Base-by-base conservation (phyloP, 2,888 invertebrate genomes). In the Auanema freiburgensis region DNA sequence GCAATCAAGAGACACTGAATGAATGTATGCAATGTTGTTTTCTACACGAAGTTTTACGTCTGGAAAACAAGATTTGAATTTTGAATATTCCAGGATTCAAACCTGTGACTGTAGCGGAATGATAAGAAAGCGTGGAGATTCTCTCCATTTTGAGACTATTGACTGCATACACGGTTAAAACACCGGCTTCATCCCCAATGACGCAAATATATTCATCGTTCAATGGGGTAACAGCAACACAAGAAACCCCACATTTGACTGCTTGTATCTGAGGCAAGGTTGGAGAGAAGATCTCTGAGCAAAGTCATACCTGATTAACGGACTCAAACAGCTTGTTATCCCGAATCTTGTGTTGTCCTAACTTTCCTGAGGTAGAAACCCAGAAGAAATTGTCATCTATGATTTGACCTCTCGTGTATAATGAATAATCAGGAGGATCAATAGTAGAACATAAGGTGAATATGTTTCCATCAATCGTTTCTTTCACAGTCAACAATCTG, bases 71-170 rank as follows among this genome's bases (percentile, higher is more conserved):
- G 16, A 18, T 23, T 21, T 25, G 25, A 23, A 33, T 12, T 33
- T 12, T n/a, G n/a, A n/a, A n/a, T n/a, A n/a, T n/a, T n/a, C n/a
- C n/a, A n/a, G n/a, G n/a, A n/a, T n/a, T 33, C 40, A 21, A 21
- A 56, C 61, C 49, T 5, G 62, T 62, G 11, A 62, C 62, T 12
- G 62, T 62, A 25, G 57, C 16, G 24, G 43, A 46, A 24, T 62
- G 62, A 43, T 62, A 62, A 16, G n/a, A n/a, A n/a, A 62, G 6
- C 1, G 50, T 56, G 21, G 16, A 14, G 8, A 40, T 18, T 18
- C 16, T 16, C 46, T 46, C 46, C 46, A 21, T 21, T 10, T 21
- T 21, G 33, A 33, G 33, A 33, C 33, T 33, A 33, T 33, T 33
- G 3, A 33, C 33, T 33, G 33, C 33, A 33, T 42, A 51, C 11